Conservation (phyloP, 2,113 vertebrate species). For the Sphyrna mokarran region DNA sequence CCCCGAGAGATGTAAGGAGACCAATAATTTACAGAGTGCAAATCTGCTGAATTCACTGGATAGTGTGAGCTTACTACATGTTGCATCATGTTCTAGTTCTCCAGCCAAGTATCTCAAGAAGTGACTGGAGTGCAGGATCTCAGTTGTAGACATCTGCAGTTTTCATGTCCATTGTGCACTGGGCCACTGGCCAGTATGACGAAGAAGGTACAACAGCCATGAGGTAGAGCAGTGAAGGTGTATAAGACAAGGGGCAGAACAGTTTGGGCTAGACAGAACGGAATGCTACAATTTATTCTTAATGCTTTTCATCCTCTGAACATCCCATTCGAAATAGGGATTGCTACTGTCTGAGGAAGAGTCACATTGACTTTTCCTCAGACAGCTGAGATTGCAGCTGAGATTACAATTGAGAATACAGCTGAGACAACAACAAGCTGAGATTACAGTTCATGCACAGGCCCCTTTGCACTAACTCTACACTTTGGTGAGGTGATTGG, state of each 20-base stretch:
- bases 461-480: background rate
- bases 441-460: background rate
- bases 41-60: background rate
- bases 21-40: background rate
- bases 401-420: too few relatives aligned
- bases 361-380: too few relatives aligned
- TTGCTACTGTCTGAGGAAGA: too few relatives aligned
- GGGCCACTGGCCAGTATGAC: background rate
- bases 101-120: background rate
- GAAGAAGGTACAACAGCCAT: background rate
- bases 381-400: too few relatives aligned
- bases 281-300: too few relatives aligned
- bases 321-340: too few relatives aligned
- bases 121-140: background rate
- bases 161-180: background rate
- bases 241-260: background rate
- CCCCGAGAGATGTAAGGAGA: too few relatives aligned
- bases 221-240: background rate
- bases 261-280: background rate
- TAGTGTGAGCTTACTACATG: background rate
- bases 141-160: background rate
- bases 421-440: too few relatives aligned
- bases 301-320: too few relatives aligned
- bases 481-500: background rate
- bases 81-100: background rate